A percentile compares a stretch with the other conserved stretches of the same genome.
These are phyloP conservation scores for Scaptomyza montana DNA, from an alignment of 1,140 invertebrate genomes.

Conservation along the genomic window DNA sequence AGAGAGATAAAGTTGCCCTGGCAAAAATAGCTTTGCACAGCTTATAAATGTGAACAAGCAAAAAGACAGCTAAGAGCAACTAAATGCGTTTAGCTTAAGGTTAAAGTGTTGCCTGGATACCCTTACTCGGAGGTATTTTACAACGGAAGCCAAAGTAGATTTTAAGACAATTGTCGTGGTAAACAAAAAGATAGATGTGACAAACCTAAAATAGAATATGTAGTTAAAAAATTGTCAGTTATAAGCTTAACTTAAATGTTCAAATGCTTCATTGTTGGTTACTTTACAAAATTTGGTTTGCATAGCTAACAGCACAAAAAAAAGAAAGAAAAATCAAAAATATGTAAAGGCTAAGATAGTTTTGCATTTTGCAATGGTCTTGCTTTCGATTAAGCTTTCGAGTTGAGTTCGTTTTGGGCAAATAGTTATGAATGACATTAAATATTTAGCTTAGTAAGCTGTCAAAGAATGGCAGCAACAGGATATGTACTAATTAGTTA, in stretches of 20 bases:
- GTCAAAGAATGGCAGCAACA: slow-evolving; percentile 15
- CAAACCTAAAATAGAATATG: too few species aligned
- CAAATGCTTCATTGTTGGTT: slow-evolving; percentile 25
- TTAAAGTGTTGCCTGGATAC: slow-evolving; percentile 16
- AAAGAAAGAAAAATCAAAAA: slow-evolving; percentile 15
- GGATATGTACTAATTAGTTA: slow-evolving; percentile 56
- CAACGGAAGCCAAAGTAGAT: background rate
- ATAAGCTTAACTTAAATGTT: slow-evolving; percentile 8
- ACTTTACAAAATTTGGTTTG: slow-evolving; percentile 51
- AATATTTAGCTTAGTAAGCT: slow-evolving; percentile 64
- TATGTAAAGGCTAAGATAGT: slow-evolving; percentile 5
- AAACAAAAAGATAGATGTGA: too few species aligned
- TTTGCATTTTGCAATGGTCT: slow-evolving; percentile 41
- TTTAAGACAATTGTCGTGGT: background rate
- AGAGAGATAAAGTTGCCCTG: slow-evolving; percentile 36
- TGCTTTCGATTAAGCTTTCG: slow-evolving; percentile 54
- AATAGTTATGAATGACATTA: slow-evolving; percentile 64
- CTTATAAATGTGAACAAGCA: slow-evolving; percentile 44
- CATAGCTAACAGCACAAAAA: slow-evolving; percentile 45
- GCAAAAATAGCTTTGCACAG: slow-evolving; percentile 33
- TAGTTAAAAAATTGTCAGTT: too few species aligned
- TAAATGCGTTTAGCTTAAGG: background rate
- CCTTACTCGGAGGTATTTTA: background rate
- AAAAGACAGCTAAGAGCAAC: slow-evolving; percentile 6
- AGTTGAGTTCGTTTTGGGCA: slow-evolving; percentile 39